Percentiles rank a stretch among this genome's conserved stretches.
phyloP scores from a whole-genome alignment of 2,797 vertebrate genomes.

The Poecilia gillii region DNA sequence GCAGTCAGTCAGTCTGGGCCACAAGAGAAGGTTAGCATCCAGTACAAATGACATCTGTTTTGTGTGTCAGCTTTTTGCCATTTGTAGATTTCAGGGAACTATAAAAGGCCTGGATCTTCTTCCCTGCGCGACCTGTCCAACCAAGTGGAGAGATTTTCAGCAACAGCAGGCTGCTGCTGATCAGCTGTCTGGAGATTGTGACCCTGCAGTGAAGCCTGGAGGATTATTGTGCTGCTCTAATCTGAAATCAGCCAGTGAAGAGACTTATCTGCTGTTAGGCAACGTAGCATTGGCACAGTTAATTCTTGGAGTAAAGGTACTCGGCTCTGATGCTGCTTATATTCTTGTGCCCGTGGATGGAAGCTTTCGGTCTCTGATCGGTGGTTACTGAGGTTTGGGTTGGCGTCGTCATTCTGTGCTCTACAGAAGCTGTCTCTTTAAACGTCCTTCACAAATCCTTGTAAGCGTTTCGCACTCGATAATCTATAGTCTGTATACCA shows the following conservation, averaged over 20 bases:
- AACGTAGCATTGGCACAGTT: constrained; percentile 68
- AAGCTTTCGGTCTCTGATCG: not conserved
- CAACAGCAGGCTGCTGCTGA: constrained; percentile 55
- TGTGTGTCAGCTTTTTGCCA: not conserved
- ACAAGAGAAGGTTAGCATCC: not conserved
- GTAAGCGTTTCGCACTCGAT: constrained; percentile 31
- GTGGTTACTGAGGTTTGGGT: not conserved
- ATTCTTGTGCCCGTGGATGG: not conserved
- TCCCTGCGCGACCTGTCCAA: constrained; percentile 25
- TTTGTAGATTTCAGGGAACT: not conserved
- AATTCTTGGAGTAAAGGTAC: constrained; percentile 30
- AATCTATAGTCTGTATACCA: constrained; percentile 24
- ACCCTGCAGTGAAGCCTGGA: constrained; percentile 59
- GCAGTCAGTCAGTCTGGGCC: not conserved
- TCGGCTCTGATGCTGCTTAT: constrained; percentile 14
- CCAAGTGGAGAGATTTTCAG: constrained; percentile 49
- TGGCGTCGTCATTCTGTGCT: not conserved
- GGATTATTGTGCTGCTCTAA: constrained; percentile 72
- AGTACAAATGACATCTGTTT: not conserved
- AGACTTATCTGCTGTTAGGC: constrained; percentile 68
- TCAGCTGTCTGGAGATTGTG: constrained; percentile 72
- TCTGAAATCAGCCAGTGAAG: constrained; percentile 71
- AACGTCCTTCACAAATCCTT: constrained; percentile 19
- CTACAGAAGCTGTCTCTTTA: not conserved
- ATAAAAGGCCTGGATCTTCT: not conserved